Base-by-base conservation (phyloP, 2,888 invertebrate genomes). In the Aromia moschata region DNA sequence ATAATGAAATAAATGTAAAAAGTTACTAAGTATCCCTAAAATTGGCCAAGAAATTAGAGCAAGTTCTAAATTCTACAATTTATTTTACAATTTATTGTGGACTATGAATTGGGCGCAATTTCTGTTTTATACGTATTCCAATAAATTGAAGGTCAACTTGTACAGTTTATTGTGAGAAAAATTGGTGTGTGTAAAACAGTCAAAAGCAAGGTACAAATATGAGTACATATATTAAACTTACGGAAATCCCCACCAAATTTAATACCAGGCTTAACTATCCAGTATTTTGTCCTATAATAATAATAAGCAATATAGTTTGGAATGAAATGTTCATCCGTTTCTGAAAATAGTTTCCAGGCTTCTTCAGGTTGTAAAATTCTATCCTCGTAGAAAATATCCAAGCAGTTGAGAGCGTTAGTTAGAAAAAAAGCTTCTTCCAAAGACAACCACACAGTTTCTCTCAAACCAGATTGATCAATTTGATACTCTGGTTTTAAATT, bases 211-310 rank as follows among this genome's bases (percentile, higher is more conserved):
- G n/a, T n/a, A n/a, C n/a, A n/a, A n/a, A n/a, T n/a, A n/a, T n/a
- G n/a, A n/a, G n/a, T n/a, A 30, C 49, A 5, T 30, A 20, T 60
- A 18, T 14, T 33, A 37, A 65, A 83, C 89, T 87, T 84, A 94
- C 94, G 82, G 81, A 87, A 96, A 79, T 95, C 90, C 2, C 92
- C 92, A 45, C 96, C 96, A 85, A 91, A 96, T 79, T 95, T 94
- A 1, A 93, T 82, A 36, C 95, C 96, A 51, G 91, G 85, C 79
- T 93, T 94, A 0, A 96, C 92, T 56, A 96, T 85, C 92, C 96
- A 97, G 38, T 93, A 94, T 79, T 92, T 93, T n/a, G 91, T 87
- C 69, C 93, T 86, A 74, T 91, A 91, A 79, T 94, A 90, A 77
- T 93, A 89, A 79, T 95, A 97, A 0, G 89, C 89, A 20, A 91